Base-by-base conservation (phyloP, 53 echinoderm and acorn worm genomes). In the Echinarachnius parma region DNA sequence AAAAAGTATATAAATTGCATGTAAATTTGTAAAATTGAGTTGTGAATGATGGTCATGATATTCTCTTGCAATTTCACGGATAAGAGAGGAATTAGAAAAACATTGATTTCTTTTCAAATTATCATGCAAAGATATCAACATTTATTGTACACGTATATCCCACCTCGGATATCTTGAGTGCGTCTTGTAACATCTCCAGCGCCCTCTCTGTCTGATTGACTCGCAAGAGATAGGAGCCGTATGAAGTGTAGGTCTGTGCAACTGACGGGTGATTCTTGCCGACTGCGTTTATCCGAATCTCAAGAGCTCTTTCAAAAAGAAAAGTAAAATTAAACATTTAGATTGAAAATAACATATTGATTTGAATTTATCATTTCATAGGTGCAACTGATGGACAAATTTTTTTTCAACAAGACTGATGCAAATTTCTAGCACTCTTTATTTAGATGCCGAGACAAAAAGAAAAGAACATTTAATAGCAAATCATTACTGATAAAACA, bases 241-340 rank as follows among this genome's bases (percentile, higher is more conserved):
- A 86, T n/a, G 64, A 77, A 28, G 55, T 68, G 75, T 86, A 39
- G 2, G 77, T 78, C 55, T 86, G 78, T 0, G 82, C 82, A 21
- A 82, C 68, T 15, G 67, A 54, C 3, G 82, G 90, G 39, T 90
- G 90, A 27, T 86, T 75, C 16, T 48, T 74, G 34, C 90, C 90
- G 2, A 82, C 74, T 0, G 90, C 90, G 47, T 90, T 89, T 20
- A 62, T 60, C 1, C 85, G 81, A 11, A 90, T 90, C 52, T 90
- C 82, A 28, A 85, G 59, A 25, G 90, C 86, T 57, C 90, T 89
- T 53, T 31, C 27, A 26, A 4, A 13, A 28, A 10, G 10, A 4
- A 13, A 28, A 10, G 10, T 1, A 27, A 55, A 23, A 10, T 9
- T 1, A 56, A 14, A 56, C 3, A 28, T 0, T 25, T 1, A 56